Base-by-base conservation (phyloP, 2,797 vertebrate genomes). In the Eospalax fontanierii region DNA sequence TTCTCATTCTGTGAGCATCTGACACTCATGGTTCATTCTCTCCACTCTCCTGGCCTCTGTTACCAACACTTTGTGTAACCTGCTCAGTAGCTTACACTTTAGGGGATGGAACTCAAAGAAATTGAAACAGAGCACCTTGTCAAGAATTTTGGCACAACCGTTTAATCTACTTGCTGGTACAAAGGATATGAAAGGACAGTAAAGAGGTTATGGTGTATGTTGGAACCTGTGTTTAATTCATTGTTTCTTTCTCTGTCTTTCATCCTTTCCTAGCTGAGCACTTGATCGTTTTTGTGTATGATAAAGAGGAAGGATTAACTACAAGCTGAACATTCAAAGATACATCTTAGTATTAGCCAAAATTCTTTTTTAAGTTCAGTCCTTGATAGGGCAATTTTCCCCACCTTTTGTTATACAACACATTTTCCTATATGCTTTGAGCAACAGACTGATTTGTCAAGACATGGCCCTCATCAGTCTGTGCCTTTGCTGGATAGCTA, bases 141-240 rank as follows among this genome's bases (percentile, higher is more conserved):
- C 9, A 66, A 93, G 82, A 46, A 16, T 93, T 73, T 80, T 15
- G 0, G 68, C 46, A 10, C 65, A 66, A 43, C 59, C 83, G 16
- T 87, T 57, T 74, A 68, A 95, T 80, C 54, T 28, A 33, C 63
- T 59, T 89, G n/a, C 88, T 91, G n/a, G 40, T 79, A 24, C 50
- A 87, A 92, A 87, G 19, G 16, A 21, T 70, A 87, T 50, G 43
- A 87, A 89, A 75, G n/a, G 35, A 11, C 33, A 94, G 68, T 1
- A 4, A 84, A 63, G 85, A 30, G 73, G 59, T 93, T 82, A 80
- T 82, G 78, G 30, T 70, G 46, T 96, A 40, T 85, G 22, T 92
- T 93, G 74, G 66, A 68, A 87, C 30, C 33, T 18, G 6, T 30
- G 43, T 83, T 90, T 83, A 35, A 35, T 63, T 88, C 54, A 75